These are phyloP conservation scores for Pelecanoides urinatrix DNA, from an alignment of 2,113 vertebrate species.

Conservation along the genomic window DNA sequence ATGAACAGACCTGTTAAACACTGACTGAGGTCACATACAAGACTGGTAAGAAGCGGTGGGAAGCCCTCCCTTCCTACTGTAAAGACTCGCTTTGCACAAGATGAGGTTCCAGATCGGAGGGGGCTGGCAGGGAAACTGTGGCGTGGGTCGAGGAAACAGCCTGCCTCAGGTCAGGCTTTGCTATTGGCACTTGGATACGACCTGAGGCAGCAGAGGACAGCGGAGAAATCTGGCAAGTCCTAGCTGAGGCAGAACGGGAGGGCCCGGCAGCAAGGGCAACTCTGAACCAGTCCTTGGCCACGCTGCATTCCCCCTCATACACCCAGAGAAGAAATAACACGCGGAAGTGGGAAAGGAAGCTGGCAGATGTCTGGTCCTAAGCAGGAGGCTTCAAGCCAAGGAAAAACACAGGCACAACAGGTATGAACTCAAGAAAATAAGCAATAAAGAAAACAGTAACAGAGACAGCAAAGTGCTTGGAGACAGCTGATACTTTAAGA, in stretches of 20 bases:
- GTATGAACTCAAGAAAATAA: background rate
- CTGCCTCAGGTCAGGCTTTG: background rate
- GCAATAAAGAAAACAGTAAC: background rate
- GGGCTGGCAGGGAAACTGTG: background rate
- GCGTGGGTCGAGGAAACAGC: background rate
- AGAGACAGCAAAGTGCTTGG: background rate
- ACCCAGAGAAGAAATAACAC: background rate
- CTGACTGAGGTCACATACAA: background rate
- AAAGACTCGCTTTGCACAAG: background rate
- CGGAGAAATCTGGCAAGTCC: background rate
- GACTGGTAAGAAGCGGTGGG: background rate
- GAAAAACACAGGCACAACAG: conserved; percentile 19
- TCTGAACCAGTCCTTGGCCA: background rate
- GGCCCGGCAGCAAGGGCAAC: background rate
- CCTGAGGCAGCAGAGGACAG: background rate
- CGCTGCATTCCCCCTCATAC: rapidly evolving
- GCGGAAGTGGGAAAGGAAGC: background rate
- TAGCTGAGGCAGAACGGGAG: background rate
- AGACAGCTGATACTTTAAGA: background rate
- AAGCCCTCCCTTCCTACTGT: background rate
- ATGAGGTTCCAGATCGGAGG: background rate
- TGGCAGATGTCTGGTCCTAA: background rate
- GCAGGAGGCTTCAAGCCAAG: background rate
- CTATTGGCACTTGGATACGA: background rate
- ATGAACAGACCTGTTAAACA: background rate